These are phyloP conservation scores for Porites divaricata DNA, from an alignment of 92 coral and sea anemone genomes.

Conservation along the genomic window DNA sequence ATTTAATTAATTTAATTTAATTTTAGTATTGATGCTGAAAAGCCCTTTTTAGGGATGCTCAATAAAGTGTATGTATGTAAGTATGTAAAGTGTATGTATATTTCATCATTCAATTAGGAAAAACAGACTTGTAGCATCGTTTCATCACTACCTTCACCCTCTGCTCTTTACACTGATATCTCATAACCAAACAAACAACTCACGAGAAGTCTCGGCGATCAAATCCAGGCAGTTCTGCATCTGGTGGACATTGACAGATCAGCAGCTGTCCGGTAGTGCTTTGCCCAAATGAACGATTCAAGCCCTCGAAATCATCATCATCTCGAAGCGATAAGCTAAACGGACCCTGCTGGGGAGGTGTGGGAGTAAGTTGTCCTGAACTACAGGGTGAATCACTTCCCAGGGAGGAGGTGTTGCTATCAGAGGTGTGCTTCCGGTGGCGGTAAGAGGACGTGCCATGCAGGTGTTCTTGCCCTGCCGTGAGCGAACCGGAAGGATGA, in stretches of 20 bases:
- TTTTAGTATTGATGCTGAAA: too few species aligned
- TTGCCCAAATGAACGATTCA: slow-evolving; percentile 76
- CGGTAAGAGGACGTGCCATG: slow-evolving; percentile 35
- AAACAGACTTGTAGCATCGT: not conserved
- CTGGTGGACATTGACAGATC: slow-evolving; percentile 95
- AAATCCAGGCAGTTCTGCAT: slow-evolving; percentile 89
- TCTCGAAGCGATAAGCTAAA: slow-evolving; percentile 47
- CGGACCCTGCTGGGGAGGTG: slow-evolving; percentile 56
- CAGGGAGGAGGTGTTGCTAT: slow-evolving; percentile 66
- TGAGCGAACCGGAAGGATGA: slow-evolving; percentile 44
- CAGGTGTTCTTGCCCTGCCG: slow-evolving; percentile 38
- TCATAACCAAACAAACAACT: slow-evolving; percentile 26
- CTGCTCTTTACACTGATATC: not conserved
- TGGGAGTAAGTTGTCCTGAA: slow-evolving; percentile 49
- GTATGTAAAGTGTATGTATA: too few species aligned
- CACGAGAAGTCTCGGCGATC: slow-evolving; percentile 91
- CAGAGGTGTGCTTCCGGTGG: slow-evolving; percentile 62
- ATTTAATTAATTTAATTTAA: too few species aligned
- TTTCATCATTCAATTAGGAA: too few species aligned
- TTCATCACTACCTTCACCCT: not conserved
- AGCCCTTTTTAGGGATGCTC: too few species aligned
- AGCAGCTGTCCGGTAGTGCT: slow-evolving; percentile 75
- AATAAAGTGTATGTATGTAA: too few species aligned
- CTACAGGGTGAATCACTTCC: slow-evolving; percentile 64
- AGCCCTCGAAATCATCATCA: slow-evolving; percentile 66